phyloP scores from a whole-genome alignment of 2,113 vertebrate species.

The Callipepla californica region DNA sequence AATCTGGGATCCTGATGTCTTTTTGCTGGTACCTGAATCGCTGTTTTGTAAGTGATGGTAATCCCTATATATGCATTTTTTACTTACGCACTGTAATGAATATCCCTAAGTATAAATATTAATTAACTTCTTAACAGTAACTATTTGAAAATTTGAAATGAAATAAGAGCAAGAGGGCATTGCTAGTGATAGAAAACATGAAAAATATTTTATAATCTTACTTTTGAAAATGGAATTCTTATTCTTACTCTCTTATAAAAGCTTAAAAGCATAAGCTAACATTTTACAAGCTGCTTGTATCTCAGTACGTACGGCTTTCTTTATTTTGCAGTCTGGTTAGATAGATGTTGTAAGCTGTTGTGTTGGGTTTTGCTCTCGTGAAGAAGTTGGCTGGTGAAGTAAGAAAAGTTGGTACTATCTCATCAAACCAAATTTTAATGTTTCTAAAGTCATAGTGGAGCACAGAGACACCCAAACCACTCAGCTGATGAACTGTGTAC shows the following conservation, averaged over 20 bases:
- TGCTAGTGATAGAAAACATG: slow-evolving; percentile 1
- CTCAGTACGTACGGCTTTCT: not conserved
- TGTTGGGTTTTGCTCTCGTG: not conserved
- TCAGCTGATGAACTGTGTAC: accelerated
- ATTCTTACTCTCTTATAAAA: not conserved
- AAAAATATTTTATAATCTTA: not conserved
- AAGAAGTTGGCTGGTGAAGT: not conserved
- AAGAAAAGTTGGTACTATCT: not conserved
- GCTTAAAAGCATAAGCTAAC: not conserved
- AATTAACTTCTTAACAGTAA: not conserved
- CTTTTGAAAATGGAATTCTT: not conserved
- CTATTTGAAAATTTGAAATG: not conserved
- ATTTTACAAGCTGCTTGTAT: not conserved
- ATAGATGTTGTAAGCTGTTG: not conserved
- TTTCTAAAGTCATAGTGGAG: not conserved
- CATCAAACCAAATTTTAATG: not conserved
- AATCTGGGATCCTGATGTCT: not conserved
- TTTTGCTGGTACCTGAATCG: not conserved
- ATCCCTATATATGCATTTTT: not conserved
- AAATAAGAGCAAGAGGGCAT: not conserved
- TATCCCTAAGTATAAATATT: not conserved
- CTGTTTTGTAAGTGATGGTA: not conserved
- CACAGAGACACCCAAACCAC: not conserved
- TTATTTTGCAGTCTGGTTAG: not conserved
- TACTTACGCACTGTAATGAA: not conserved